Conservation (phyloP, 2,113 vertebrate genomes). For the Mixornis gularis region DNA sequence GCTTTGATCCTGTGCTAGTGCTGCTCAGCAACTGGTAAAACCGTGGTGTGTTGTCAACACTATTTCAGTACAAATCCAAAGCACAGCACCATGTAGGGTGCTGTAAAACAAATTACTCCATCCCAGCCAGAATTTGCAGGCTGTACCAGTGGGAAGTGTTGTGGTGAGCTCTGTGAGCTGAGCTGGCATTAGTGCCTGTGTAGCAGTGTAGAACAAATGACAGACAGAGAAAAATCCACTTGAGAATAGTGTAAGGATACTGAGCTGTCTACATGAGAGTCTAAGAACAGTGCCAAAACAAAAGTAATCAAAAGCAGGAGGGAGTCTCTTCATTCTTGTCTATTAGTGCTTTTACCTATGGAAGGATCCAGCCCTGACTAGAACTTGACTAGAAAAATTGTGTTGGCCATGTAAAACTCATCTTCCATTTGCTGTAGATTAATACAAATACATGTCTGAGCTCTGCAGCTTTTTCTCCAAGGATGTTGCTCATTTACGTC, state of each 20-base stretch:
- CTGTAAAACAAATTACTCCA: neutral
- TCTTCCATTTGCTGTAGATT: neutral
- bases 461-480: neutral
- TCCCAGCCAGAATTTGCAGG: neutral
- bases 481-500: neutral
- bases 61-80: neutral
- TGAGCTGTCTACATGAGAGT: neutral
- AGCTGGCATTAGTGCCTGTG: neutral
- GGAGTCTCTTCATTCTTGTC: neutral
- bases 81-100: neutral
- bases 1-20: neutral
- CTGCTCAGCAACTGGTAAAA: neutral
- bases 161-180: neutral
- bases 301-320: neutral
- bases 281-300: neutral
- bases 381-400: neutral
- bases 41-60: neutral
- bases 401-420: accelerated
- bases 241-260: neutral
- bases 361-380: neutral
- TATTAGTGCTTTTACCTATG: neutral
- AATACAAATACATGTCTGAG: neutral
- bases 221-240: neutral
- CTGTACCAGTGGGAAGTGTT: neutral
- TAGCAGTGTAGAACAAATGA: neutral